These are phyloP conservation scores for Varecia variegata DNA, from an alignment of 2,797 vertebrate genomes.

Conservation along the genomic window DNA sequence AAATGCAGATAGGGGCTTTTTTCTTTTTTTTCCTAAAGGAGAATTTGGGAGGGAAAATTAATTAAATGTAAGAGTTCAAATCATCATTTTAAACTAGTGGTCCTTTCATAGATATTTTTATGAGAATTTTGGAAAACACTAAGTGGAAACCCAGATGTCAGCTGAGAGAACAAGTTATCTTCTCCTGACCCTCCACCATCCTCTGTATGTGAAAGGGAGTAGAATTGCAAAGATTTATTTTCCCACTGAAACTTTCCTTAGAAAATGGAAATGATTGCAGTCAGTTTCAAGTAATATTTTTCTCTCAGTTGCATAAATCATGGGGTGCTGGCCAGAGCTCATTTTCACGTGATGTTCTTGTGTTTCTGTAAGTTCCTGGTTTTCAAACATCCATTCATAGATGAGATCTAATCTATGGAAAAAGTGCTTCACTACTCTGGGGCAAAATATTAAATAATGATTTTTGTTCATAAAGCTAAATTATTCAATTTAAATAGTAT, in stretches of 20 bases:
- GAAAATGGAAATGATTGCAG: constrained; percentile 71
- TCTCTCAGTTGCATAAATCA: constrained; percentile 59
- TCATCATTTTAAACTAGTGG: constrained; percentile 15
- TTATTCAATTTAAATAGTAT: constrained; percentile 53
- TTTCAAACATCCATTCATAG: constrained; percentile 34
- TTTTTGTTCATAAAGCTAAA: constrained; percentile 45
- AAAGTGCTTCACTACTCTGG: constrained; percentile 12
- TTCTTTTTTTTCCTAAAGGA: neutral
- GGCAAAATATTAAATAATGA: constrained; percentile 41
- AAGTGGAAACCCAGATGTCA: constrained; percentile 67
- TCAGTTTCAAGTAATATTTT: constrained; percentile 70
- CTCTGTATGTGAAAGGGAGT: constrained; percentile 22
- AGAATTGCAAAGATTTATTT: constrained; percentile 60
- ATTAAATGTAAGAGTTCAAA: constrained; percentile 24
- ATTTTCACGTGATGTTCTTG: constrained; percentile 29
- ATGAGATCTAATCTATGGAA: constrained; percentile 53
- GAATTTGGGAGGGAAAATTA: neutral
- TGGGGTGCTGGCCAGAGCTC: neutral
- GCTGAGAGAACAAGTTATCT: constrained; percentile 44
- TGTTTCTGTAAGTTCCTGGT: neutral
- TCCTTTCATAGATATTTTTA: constrained; percentile 15
- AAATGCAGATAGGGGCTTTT: neutral
- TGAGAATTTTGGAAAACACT: constrained; percentile 9
- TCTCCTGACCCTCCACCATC: neutral
- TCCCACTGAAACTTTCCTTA: constrained; percentile 56